A percentile compares a stretch with the other conserved stretches of the same genome.
phyloP scores from a whole-genome alignment of 2,888 invertebrate species.

The Abscondita cerata region DNA sequence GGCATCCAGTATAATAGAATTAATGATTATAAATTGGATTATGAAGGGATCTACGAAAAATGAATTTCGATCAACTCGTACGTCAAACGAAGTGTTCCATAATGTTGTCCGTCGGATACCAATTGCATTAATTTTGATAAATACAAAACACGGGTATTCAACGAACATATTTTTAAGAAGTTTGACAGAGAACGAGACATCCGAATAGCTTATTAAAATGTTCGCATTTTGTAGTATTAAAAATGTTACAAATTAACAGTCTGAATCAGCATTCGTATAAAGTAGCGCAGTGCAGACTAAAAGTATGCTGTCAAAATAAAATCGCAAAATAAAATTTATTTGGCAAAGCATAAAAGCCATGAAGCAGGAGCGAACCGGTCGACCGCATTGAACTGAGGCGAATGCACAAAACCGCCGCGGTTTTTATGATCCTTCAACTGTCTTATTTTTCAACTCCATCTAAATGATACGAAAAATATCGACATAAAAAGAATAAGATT shows the following conservation, averaged over 20 bases:
- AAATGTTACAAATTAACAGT: constrained; percentile 19
- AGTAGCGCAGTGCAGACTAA: constrained; percentile 13
- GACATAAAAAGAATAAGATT: not conserved
- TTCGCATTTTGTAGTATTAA: too few relatives aligned
- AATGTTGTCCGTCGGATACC: too few relatives aligned
- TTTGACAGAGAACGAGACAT: too few relatives aligned
- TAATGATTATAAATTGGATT: too few relatives aligned
- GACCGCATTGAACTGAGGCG: constrained; percentile 36
- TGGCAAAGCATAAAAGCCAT: constrained; percentile 23
- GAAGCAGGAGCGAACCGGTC: constrained; percentile 30
- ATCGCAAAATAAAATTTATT: constrained; percentile 28
- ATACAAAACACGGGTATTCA: too few relatives aligned
- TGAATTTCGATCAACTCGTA: too few relatives aligned
- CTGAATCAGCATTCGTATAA: constrained; percentile 4
- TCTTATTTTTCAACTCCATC: constrained; percentile 24
- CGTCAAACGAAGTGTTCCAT: too few relatives aligned
- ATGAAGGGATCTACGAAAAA: too few relatives aligned
- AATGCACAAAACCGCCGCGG: constrained; percentile 39
- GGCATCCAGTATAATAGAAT: too few relatives aligned
- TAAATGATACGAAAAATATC: constrained; percentile 19
- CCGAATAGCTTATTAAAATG: too few relatives aligned
- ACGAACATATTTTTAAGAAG: too few relatives aligned
- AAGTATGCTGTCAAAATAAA: constrained; percentile 27
- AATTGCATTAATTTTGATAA: too few relatives aligned
- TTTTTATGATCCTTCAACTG: constrained; percentile 36